A percentile compares a stretch with the other conserved stretches of the same genome.
Conservation (phyloP, 2,888 invertebrate species). For the Polymixis flavicincta region DNA sequence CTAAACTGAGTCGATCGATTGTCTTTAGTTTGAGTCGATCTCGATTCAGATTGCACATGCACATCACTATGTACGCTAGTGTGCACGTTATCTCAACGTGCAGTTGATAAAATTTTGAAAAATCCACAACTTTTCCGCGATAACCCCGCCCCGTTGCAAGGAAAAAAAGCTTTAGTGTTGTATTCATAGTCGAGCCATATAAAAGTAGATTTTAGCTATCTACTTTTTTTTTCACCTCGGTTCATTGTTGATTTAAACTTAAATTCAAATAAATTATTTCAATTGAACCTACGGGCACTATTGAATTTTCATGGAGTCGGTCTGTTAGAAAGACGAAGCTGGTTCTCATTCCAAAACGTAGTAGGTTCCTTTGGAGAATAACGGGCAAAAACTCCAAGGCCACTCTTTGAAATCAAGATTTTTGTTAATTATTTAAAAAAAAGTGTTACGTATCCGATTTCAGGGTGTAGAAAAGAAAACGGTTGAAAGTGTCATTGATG, state of each 20-base stretch:
- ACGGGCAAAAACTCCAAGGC: neutral
- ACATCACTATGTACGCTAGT: slow-evolving; percentile 81
- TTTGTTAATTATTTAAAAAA: neutral
- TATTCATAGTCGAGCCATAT: slow-evolving; percentile 77
- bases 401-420: neutral
- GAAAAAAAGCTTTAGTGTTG: slow-evolving; percentile 85
- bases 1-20: slow-evolving; percentile 70
- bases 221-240: too few relatives aligned
- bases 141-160: slow-evolving; percentile 84
- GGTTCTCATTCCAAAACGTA: too few relatives aligned
- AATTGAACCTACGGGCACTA: neutral
- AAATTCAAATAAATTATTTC: neutral
- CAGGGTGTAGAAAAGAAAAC: neutral
- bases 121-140: slow-evolving; percentile 90
- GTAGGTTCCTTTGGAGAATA: neutral
- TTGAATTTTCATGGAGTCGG: neutral
- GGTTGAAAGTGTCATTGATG: neutral
- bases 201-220: neutral
- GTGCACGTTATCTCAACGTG: slow-evolving; percentile 81
- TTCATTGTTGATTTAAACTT: neutral
- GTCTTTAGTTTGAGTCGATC: slow-evolving; percentile 58
- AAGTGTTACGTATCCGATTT: too few relatives aligned
- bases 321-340: neutral
- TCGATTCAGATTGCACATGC: slow-evolving; percentile 68
- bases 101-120: slow-evolving; percentile 90